Evolutionary conservation across 2,113 vertebrate species (phyloP).

Genomic region (Sander lucioperca): DNA sequence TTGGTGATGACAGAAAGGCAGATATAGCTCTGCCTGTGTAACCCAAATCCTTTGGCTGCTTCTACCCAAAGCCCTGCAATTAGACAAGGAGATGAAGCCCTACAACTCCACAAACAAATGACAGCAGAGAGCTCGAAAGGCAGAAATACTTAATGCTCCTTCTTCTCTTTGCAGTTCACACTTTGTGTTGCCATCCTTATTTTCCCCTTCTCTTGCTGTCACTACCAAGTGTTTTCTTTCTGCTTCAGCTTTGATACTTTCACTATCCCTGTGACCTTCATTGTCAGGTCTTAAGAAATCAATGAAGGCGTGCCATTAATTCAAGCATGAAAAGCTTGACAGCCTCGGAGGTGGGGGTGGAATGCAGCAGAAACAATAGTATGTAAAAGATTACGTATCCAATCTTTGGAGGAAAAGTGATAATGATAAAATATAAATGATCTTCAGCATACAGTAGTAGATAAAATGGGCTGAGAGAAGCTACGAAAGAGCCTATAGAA

Average conservation of each 20-base stretch:
- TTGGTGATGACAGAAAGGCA: constrained; percentile 80
- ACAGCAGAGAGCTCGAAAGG: constrained; percentile 7
- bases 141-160: not conserved
- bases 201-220: constrained; percentile 7
- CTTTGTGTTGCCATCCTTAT: not conserved
- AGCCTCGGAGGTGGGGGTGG: constrained; percentile 6
- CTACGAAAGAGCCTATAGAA: constrained; percentile 33
- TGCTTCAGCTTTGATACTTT: constrained; percentile 30
- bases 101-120: constrained; percentile 32
- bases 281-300: constrained; percentile 44
- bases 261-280: constrained; percentile 56
- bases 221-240: constrained; percentile 7
- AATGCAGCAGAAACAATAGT: constrained; percentile 14
- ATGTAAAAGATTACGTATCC: constrained; percentile 1
- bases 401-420: constrained; percentile 27
- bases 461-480: constrained; percentile 37
- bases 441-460: constrained; percentile 20
- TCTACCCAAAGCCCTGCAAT: constrained; percentile 58
- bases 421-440: constrained; percentile 50
- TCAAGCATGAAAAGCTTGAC: constrained; percentile 34
- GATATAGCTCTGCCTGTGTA: constrained; percentile 74
- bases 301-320: constrained; percentile 54
- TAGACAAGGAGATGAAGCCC: constrained; percentile 63
- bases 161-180: constrained; percentile 21
- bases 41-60: constrained; percentile 65